phyloP scores from a whole-genome alignment of 53 echinoderm and acorn worm species.

The Patiria pectinifera region DNA sequence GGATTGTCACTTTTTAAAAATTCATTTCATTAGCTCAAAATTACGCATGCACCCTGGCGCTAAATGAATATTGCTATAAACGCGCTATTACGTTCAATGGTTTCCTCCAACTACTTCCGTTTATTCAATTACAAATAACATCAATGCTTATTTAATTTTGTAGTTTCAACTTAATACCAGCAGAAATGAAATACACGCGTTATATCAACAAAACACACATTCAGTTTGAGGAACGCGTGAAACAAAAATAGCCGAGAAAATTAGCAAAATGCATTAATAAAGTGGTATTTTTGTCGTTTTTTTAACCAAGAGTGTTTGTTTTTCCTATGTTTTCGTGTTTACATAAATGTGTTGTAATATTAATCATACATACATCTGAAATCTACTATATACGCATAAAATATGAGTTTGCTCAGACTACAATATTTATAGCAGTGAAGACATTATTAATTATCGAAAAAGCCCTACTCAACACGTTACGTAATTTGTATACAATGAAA shows the following conservation, averaged over 20 bases:
- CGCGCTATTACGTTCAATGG: neutral
- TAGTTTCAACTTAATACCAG: neutral
- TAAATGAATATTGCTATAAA: too few species aligned
- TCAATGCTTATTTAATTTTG: neutral
- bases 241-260: too few species aligned
- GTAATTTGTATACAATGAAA: neutral
- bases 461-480: too few species aligned
- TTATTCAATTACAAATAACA: neutral
- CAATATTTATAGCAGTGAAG: too few species aligned
- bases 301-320: neutral
- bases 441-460: too few species aligned
- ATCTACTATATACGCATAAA: neutral
- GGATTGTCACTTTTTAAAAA: too few species aligned
- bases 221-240: too few species aligned
- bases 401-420: neutral
- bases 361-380: neutral
- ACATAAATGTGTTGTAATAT: neutral
- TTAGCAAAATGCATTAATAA: neutral
- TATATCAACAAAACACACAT: too few species aligned
- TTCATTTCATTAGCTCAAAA: too few species aligned
- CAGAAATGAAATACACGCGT: neutral
- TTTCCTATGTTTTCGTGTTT: neutral
- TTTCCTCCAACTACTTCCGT: neutral
- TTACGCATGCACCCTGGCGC: too few species aligned
- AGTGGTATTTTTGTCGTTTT: neutral